phyloP scores from a whole-genome alignment of 2,888 invertebrate genomes.

The Homarus gammarus region DNA sequence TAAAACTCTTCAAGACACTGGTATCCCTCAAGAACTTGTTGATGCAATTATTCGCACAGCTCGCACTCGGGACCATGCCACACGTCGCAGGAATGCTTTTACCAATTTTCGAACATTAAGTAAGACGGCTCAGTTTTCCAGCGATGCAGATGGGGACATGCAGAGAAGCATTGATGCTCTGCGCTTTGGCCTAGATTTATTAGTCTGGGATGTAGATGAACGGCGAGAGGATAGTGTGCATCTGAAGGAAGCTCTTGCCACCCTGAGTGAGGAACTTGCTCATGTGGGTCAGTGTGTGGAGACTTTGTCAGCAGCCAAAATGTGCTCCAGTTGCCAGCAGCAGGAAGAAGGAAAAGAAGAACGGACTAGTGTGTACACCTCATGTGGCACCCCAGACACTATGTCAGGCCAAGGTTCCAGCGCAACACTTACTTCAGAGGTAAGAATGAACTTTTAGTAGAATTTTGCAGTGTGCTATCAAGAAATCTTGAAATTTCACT shows the following conservation, averaged over 20 bases:
- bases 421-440: neutral
- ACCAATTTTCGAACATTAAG: slow-evolving; percentile 71
- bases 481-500: too few species aligned
- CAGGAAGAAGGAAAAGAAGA: slow-evolving; percentile 8
- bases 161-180: slow-evolving; percentile 70
- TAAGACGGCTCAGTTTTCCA: slow-evolving; percentile 66
- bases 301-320: neutral
- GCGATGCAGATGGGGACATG: slow-evolving; percentile 61
- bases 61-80: slow-evolving; percentile 63
- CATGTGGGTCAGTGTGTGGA: slow-evolving; percentile 22
- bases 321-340: neutral
- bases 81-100: slow-evolving; percentile 71
- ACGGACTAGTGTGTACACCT: slow-evolving; percentile 47
- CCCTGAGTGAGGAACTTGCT: slow-evolving; percentile 46
- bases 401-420: neutral
- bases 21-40: slow-evolving; percentile 63
- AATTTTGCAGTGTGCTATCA: too few species aligned
- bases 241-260: slow-evolving; percentile 47
- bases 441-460: too few species aligned
- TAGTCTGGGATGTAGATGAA: slow-evolving; percentile 72
- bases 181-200: slow-evolving; percentile 71
- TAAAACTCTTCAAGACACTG: slow-evolving; percentile 61
- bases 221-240: slow-evolving; percentile 46
- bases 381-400: slow-evolving; percentile 7
- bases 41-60: slow-evolving; percentile 68